phyloP scores from a whole-genome alignment of 2,113 vertebrate species.

The Pluvialis apricaria region DNA sequence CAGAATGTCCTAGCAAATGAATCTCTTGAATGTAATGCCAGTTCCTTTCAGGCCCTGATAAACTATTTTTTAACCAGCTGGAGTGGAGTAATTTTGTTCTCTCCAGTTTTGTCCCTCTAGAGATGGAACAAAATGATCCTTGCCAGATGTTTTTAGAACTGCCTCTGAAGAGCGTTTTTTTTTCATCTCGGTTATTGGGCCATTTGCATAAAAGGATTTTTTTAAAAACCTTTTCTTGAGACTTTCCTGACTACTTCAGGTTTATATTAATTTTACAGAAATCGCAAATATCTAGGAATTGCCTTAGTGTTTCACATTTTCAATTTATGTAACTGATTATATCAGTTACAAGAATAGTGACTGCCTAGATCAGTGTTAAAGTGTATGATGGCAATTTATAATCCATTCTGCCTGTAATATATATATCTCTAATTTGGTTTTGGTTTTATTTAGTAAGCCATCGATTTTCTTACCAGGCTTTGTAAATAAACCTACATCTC shows the following conservation, averaged over 20 bases:
- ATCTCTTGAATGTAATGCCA: neutral
- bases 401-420: neutral
- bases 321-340: neutral
- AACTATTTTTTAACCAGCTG: neutral
- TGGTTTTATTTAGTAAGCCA: neutral
- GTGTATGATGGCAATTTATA: neutral
- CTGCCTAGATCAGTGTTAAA: neutral
- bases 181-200: neutral
- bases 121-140: neutral
- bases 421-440: neutral
- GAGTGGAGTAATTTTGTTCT: neutral
- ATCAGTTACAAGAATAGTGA: neutral
- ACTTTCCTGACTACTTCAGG: neutral
- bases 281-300: neutral
- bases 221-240: rapidly evolving
- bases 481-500: neutral
- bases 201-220: neutral
- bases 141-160: conserved; percentile 20
- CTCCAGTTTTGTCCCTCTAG: neutral
- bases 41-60: neutral
- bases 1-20: neutral
- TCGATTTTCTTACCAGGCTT: neutral
- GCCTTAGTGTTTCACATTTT: neutral
- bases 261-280: neutral
- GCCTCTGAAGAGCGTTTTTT: neutral